These are phyloP conservation scores for Thereva unica DNA, from an alignment of 2,888 invertebrate genomes.

Conservation along the genomic window DNA sequence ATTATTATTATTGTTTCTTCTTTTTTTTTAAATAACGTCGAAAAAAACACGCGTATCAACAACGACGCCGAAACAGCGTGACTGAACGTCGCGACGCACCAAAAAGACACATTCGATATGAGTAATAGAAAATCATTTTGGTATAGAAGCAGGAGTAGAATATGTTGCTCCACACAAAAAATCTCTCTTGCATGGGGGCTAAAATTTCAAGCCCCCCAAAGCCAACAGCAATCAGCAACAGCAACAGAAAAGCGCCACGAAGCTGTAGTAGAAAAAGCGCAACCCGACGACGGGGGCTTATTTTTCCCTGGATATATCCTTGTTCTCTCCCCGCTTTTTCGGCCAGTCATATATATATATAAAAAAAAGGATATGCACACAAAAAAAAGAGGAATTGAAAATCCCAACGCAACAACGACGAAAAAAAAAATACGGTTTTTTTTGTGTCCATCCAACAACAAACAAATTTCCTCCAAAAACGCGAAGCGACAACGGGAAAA, in stretches of 20 bases:
- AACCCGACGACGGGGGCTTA: no score
- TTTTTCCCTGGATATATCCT: no score
- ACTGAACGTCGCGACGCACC: constrained; percentile 46
- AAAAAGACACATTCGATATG: constrained; percentile 43
- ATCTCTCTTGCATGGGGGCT: no score
- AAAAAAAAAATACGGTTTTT: not conserved
- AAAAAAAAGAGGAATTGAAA: not conserved
- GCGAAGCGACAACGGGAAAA: not conserved
- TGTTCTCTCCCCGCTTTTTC: not conserved
- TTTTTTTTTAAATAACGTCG: constrained; percentile 37
- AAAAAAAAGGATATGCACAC: constrained; percentile 7
- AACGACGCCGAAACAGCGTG: constrained; percentile 47
- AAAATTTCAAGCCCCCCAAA: no score
- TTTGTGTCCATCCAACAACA: no score
- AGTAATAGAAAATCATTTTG: constrained; percentile 40
- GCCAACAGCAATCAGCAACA: no score
- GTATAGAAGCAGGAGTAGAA: constrained; percentile 11
- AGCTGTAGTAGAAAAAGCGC: no score
- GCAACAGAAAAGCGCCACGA: no score
- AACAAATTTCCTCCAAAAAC: not conserved
- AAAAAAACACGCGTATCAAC: constrained; percentile 45
- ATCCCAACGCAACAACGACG: not conserved
- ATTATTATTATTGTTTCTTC: no score
- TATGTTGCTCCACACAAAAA: not conserved
- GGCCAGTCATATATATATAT: constrained; percentile 3